Base-by-base conservation (phyloP, 2,113 vertebrate genomes). In the Psammodynastes pulverulentus region DNA sequence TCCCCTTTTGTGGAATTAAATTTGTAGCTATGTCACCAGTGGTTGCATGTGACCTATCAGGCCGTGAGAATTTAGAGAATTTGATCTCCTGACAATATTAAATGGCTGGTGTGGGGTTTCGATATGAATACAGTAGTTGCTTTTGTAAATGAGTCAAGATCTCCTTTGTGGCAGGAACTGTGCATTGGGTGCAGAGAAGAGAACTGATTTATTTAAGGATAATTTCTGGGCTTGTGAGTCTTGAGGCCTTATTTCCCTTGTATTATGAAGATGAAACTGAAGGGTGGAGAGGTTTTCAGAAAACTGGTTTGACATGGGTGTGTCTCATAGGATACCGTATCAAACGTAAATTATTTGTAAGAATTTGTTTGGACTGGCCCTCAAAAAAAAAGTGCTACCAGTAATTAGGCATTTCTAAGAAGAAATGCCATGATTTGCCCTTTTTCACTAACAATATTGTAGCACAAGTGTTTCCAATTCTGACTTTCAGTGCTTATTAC, bases 301-400 rank as follows among this genome's bases (percentile, higher is more conserved):
- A 91, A 89, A 89, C 23, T 93, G 85, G 43, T 94, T 94, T 93
- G 3, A 1, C 54, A 19, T 95, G 92, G 67, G 89, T 5, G 24
- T 49, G 45, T 90, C 85, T 49, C 85, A 89, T 87, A 5, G 0
- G 10, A 67, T 92, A 46, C 58, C n/a, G 67, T 90, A 79, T 54
- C 24, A 94, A 93, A 51, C n/a, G 7, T 49, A 46, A 15, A 93
- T 86, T 3, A 46, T 90, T 92, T 92, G 92, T 10, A 52, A 93
- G 91, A 34, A 7, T 45, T 90, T 92, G 43, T 91, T 90, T 17
- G 51, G 51, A 29, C 86, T 90, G 15, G 89, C 91, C 86, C 51
- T 2, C 0, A 52, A 52, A 19, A 91, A 86, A 93, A 8, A 56
- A 72, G 3, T 67, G 24, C 48, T 92, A 24, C n/a, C 56, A 90